phyloP scores from a whole-genome alignment of 2,888 invertebrate genomes.

The Tetheella fluctuosa region DNA sequence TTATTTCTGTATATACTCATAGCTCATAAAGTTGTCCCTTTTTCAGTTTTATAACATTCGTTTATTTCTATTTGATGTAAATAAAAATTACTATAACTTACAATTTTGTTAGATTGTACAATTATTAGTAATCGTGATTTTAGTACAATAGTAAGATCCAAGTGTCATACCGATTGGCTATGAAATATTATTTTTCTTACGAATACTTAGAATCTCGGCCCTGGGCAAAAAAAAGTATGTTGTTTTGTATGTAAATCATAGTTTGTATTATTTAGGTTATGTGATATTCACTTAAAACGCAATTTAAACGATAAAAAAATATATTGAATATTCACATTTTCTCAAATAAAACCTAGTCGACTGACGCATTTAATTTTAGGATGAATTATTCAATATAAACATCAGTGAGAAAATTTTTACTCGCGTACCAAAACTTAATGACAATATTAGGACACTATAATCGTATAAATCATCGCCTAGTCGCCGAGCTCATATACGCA shows the following conservation, averaged over 20 bases:
- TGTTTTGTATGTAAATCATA: neutral
- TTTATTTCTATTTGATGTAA: neutral
- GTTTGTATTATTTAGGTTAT: neutral
- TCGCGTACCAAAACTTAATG: neutral
- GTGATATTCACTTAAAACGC: neutral
- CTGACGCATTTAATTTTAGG: neutral
- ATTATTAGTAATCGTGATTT: neutral
- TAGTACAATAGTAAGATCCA: neutral
- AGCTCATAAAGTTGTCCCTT: neutral
- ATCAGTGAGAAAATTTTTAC: neutral
- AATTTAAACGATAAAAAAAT: conserved; percentile 1
- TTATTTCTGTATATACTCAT: neutral
- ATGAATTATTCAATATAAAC: neutral
- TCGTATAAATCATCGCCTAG: conserved; percentile 2
- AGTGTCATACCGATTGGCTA: conserved; percentile 6
- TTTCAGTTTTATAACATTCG: neutral
- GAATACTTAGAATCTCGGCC: neutral
- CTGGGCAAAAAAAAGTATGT: neutral
- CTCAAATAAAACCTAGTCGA: neutral
- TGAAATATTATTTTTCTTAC: neutral
- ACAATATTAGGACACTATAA: neutral
- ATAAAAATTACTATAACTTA: neutral
- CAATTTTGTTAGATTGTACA: conserved; percentile 2
- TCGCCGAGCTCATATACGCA: neutral
- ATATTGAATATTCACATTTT: neutral